These are phyloP conservation scores for Nesoenas mayeri DNA, from an alignment of 2,113 vertebrate species.

Conservation along the genomic window DNA sequence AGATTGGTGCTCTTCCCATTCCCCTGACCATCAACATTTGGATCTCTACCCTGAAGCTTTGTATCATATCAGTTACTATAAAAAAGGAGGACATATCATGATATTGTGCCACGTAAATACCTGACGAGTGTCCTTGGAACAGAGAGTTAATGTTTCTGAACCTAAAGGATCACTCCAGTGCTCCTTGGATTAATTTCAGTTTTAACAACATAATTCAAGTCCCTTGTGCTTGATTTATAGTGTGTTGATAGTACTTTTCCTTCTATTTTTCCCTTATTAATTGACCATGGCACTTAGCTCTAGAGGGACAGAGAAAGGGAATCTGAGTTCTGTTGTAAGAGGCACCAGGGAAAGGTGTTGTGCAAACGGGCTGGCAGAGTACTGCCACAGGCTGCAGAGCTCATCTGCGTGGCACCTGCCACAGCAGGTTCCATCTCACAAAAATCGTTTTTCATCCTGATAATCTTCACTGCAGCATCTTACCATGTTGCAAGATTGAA, in stretches of 20 bases:
- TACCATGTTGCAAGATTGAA: neutral
- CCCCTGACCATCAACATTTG: neutral
- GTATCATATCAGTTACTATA: neutral
- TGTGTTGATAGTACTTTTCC: neutral
- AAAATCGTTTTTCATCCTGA: conserved; percentile 9
- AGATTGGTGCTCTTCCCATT: accelerated
- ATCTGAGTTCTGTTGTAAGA: neutral
- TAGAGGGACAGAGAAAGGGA: neutral
- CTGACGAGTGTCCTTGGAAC: neutral
- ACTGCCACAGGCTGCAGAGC: neutral
- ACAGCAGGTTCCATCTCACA: neutral
- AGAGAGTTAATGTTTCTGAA: neutral
- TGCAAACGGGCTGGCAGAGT: neutral
- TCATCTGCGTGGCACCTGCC: neutral
- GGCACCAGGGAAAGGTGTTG: neutral
- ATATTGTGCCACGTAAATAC: neutral
- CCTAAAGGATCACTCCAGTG: neutral
- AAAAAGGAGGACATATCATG: neutral
- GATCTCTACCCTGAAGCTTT: neutral
- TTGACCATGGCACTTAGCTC: neutral
- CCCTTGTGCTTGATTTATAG: neutral
- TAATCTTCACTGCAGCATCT: neutral
- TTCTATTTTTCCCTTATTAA: neutral
- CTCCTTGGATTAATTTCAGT: neutral
- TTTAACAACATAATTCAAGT: neutral